Base-by-base conservation (phyloP, 2,888 invertebrate genomes). In the Miltochrista miniata region DNA sequence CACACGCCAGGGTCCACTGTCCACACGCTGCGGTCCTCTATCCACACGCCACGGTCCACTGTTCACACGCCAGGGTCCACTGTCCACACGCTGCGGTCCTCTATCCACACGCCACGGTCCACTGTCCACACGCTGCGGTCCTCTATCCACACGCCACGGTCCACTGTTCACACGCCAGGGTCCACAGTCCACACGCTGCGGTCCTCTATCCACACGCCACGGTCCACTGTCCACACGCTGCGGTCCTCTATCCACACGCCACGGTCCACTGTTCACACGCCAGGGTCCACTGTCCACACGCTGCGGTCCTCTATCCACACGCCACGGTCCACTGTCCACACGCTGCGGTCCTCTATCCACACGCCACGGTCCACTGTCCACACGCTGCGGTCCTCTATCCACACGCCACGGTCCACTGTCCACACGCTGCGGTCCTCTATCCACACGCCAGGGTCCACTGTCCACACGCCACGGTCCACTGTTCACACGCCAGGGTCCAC, bases 141-240 rank as follows among this genome's bases (percentile, higher is more conserved):
- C 93, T 99, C 48, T 99, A 99, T 99, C 99, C 74, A 99, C 99
- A 38, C 96, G 97, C 77, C 93, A 99, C 53, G 96, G n/a, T n/a
- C n/a, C 99, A 65, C 94, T 99, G 61, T 96, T 96, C 53, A 96
- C 98, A 72, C 99, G 99, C 48, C 93, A 99, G 64, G 98, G 98
- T 98, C 2, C 18, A 24, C 5, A 4, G 18, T 24, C 5, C 18
- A 24, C 18, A 2, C 3, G 3, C 18, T 5, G 5, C 18, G 2
- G 18, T 24, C 5, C 18, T 4, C 18, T 24, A 5, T 24, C 18
- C 5, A 24, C 18, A n/a, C n/a, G n/a, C n/a, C n/a, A n/a, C n/a
- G n/a, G n/a, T n/a, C 48, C 84, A 91, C 35, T 95, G 95, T 30
- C 96, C 99, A 65, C 94, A 96, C 80, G 96, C 99, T 10, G 96